Conservation (phyloP, 2,113 vertebrate species). For the Carettochelys insculpta region DNA sequence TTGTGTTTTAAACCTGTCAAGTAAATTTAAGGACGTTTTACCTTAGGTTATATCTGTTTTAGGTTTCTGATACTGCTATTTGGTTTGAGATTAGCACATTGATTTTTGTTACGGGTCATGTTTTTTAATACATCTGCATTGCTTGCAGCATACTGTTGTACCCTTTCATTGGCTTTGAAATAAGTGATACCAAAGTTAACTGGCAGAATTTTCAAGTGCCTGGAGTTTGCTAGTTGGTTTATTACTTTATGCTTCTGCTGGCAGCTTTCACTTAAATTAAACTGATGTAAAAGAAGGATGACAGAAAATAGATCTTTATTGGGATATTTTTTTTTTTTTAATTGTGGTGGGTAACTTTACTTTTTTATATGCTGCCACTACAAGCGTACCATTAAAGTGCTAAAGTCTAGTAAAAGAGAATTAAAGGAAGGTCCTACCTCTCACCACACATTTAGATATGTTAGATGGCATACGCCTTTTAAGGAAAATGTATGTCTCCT, state of each 20-base stretch:
- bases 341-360: background rate
- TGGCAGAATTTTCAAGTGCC: conserved; percentile 61
- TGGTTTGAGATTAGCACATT: conserved; percentile 79
- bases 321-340: background rate
- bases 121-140: conserved; percentile 77
- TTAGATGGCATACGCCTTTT: fast-evolving
- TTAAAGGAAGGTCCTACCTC: background rate
- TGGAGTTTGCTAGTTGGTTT: conserved; percentile 11
- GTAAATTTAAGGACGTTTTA: conserved; percentile 66
- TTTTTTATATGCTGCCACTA: background rate
- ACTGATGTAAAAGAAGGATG: background rate
- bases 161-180: conserved; percentile 54
- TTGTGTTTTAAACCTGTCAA: conserved; percentile 17
- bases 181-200: conserved; percentile 50
- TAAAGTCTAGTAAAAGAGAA: background rate
- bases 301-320: background rate
- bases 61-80: conserved; percentile 76
- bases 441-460: background rate
- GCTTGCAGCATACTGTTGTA: conserved; percentile 63
- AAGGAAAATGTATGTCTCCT: background rate
- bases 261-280: background rate
- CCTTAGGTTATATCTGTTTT: conserved; percentile 71
- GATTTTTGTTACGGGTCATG: conserved; percentile 83
- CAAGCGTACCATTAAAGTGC: background rate
- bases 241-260: background rate